phyloP scores from a whole-genome alignment of 2,113 vertebrate species.

The Ardeotis arabs region DNA sequence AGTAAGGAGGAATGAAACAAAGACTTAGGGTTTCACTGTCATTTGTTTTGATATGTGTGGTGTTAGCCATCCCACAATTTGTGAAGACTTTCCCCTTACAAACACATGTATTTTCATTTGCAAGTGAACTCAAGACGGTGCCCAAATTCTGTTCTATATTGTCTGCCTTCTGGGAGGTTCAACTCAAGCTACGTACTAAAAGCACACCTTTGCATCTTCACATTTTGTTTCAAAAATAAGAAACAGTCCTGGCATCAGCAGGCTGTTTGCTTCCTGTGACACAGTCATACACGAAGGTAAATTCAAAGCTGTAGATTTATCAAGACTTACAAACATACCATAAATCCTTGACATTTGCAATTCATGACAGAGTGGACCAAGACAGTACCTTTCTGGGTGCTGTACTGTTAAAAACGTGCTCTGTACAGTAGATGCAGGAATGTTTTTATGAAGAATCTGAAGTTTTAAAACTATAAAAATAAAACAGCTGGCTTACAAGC shows the following conservation, averaged over 20 bases:
- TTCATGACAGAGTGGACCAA: not conserved
- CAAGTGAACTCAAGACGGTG: not conserved
- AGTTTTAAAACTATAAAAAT: constrained; percentile 33
- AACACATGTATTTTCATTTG: not conserved
- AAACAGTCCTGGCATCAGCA: not conserved
- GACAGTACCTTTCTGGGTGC: not conserved
- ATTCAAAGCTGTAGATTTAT: not conserved
- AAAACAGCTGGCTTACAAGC: constrained; percentile 1
- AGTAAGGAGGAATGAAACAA: not conserved
- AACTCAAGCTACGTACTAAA: not conserved
- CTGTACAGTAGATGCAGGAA: constrained; percentile 33
- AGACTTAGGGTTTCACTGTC: not conserved
- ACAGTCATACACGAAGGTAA: not conserved
- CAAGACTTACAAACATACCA: not conserved
- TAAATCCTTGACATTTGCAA: not conserved
- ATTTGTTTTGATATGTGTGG: not conserved
- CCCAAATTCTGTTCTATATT: not conserved
- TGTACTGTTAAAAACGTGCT: constrained; percentile 15
- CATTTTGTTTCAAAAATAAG: not conserved
- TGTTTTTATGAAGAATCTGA: constrained; percentile 26
- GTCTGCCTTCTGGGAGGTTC: not conserved
- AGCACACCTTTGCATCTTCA: not conserved
- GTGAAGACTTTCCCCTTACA: not conserved
- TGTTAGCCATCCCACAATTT: not conserved
- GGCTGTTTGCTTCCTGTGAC: not conserved